phyloP scores from a whole-genome alignment of 2,797 vertebrate species.

The Falco biarmicus region DNA sequence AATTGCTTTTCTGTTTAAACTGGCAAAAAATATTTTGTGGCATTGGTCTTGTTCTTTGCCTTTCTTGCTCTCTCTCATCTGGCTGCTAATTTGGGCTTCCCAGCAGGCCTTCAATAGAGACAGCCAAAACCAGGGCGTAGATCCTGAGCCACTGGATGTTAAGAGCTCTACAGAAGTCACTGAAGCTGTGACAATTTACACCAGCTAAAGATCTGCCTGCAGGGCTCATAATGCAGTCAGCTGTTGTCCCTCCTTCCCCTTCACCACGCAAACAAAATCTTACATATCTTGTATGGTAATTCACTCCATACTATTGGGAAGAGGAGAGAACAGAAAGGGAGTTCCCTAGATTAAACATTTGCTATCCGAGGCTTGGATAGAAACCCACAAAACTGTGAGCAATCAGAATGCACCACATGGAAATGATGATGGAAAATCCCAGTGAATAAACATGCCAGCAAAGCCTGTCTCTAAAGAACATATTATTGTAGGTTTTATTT shows the following conservation, averaged over 20 bases:
- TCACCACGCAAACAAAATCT: background rate
- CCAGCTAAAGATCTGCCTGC: background rate
- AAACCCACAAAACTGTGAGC: slow-evolving; percentile 17
- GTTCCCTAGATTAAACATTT: background rate
- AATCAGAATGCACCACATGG: slow-evolving; percentile 27
- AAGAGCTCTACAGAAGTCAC: slow-evolving; percentile 1
- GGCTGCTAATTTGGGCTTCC: background rate
- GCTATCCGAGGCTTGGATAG: background rate
- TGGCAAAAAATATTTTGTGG: background rate
- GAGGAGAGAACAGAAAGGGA: slow-evolving; percentile 3
- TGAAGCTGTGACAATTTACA: slow-evolving; percentile 21
- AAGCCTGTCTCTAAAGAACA: background rate
- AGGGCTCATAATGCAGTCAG: background rate
- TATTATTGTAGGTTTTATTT: background rate
- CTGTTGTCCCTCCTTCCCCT: background rate
- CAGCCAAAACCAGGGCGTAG: background rate
- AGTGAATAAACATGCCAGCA: slow-evolving; percentile 14
- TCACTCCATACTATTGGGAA: background rate
- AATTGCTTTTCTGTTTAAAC: slow-evolving; percentile 1
- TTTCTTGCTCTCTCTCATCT: background rate
- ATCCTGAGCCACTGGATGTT: background rate
- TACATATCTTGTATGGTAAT: background rate
- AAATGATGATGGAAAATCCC: slow-evolving; percentile 50
- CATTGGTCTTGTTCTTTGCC: background rate
- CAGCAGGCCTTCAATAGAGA: slow-evolving; percentile 18